Evolutionary conservation across 2,888 invertebrate species (phyloP).

Genomic region (Salpingus planirostris): DNA sequence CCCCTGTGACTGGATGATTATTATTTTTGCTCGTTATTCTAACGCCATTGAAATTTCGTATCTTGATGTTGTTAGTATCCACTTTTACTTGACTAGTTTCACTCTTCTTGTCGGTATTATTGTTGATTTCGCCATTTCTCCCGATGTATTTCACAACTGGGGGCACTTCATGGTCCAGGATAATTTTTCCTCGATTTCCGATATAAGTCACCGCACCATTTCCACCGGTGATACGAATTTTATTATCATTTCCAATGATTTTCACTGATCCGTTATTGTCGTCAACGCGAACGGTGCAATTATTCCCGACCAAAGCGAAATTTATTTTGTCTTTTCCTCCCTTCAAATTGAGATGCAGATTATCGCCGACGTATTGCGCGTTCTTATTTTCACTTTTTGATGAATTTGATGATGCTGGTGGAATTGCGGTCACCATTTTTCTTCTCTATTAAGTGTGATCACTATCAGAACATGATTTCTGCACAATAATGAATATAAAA

Average conservation of each 20-base stretch:
- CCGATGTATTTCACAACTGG: background rate
- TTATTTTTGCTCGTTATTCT: no score
- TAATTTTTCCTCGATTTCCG: background rate
- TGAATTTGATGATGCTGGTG: background rate
- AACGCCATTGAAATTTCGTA: no score
- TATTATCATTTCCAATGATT: background rate
- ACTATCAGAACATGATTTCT: no score
- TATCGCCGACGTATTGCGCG: background rate
- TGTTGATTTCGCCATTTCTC: constrained; percentile 4
- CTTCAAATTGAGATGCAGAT: background rate
- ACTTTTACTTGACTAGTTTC: no score
- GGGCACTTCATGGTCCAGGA: background rate
- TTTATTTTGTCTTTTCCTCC: background rate
- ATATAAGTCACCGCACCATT: background rate
- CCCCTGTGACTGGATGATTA: no score
- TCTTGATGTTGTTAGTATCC: no score
- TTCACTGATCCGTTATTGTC: background rate
- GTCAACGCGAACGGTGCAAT: background rate
- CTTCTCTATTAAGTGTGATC: no score
- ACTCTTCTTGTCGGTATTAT: no score
- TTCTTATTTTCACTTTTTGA: no score
- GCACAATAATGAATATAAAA: no score
- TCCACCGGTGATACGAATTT: background rate
- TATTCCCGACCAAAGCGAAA: background rate
- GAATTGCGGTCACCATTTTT: no score